Percentiles rank a stretch among this genome's conserved stretches.
Evolutionary conservation across 1,140 invertebrate species (phyloP).

Genomic region (Cherax destructor): DNA sequence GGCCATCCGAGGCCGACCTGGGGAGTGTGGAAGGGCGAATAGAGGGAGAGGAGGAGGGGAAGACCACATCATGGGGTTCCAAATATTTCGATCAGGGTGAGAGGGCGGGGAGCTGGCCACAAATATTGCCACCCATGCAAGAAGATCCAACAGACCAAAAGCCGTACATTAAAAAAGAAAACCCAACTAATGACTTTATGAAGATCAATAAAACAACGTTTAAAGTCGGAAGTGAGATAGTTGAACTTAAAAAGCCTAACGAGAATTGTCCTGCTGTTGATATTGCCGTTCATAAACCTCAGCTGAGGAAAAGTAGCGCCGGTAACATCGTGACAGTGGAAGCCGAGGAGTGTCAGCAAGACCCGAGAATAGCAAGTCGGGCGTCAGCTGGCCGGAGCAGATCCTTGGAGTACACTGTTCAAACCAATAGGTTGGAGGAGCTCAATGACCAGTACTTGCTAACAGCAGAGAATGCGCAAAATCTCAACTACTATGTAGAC

Average conservation of each 20-base stretch:
- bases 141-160: background rate
- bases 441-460: slow-evolving; percentile 8
- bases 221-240: slow-evolving; percentile 47
- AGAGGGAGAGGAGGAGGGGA: slow-evolving; percentile 61
- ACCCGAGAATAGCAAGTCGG: background rate
- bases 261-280: background rate
- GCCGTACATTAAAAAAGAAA: background rate
- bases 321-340: slow-evolving; percentile 4
- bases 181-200: slow-evolving; percentile 9
- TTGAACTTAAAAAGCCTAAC: slow-evolving; percentile 44
- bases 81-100: background rate
- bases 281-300: background rate
- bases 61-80: background rate
- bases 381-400: slow-evolving; percentile 3
- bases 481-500: background rate
- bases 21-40: slow-evolving; percentile 29
- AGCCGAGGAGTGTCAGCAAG: background rate
- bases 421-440: slow-evolving; percentile 36
- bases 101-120: background rate
- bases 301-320: slow-evolving; percentile 14
- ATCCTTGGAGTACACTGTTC: slow-evolving; percentile 29
- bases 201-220: slow-evolving; percentile 56
- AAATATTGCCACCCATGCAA: background rate
- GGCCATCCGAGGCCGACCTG: slow-evolving; percentile 34
- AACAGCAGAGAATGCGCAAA: background rate